phyloP scores from a whole-genome alignment of 2,888 invertebrate species.

The Bellardia pandia region DNA sequence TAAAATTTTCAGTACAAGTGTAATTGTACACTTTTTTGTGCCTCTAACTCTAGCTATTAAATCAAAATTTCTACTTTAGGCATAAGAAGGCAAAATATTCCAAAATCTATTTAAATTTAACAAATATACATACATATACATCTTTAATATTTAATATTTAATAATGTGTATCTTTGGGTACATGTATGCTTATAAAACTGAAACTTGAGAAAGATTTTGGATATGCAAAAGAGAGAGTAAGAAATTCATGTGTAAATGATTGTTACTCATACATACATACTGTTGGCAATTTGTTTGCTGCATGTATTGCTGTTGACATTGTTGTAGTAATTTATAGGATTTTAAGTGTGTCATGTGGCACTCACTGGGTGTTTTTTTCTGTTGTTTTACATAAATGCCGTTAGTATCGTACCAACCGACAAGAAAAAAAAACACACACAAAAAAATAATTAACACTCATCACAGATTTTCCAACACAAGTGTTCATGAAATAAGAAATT shows the following conservation, averaged over 20 bases:
- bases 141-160: slow-evolving; percentile 1
- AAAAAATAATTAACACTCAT: neutral
- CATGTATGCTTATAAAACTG: neutral
- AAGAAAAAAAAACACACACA: neutral
- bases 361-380: slow-evolving; percentile 9
- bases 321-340: slow-evolving; percentile 41
- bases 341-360: slow-evolving; percentile 39
- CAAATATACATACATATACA: neutral
- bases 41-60: neutral
- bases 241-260: slow-evolving; percentile 28
- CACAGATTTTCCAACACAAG: neutral
- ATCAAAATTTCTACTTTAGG: neutral
- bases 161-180: neutral
- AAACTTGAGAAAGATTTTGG: neutral
- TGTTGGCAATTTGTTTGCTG: slow-evolving; percentile 21
- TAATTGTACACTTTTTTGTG: neutral
- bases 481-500: neutral
- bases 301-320: slow-evolving; percentile 15
- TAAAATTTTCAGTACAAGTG: neutral
- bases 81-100: neutral
- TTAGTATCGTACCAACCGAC: slow-evolving; percentile 9
- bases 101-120: slow-evolving; percentile 2
- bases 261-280: neutral
- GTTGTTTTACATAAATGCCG: neutral
- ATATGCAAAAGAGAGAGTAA: neutral